Base-by-base conservation (phyloP, 2,888 invertebrate genomes). In the Timandra comae region DNA sequence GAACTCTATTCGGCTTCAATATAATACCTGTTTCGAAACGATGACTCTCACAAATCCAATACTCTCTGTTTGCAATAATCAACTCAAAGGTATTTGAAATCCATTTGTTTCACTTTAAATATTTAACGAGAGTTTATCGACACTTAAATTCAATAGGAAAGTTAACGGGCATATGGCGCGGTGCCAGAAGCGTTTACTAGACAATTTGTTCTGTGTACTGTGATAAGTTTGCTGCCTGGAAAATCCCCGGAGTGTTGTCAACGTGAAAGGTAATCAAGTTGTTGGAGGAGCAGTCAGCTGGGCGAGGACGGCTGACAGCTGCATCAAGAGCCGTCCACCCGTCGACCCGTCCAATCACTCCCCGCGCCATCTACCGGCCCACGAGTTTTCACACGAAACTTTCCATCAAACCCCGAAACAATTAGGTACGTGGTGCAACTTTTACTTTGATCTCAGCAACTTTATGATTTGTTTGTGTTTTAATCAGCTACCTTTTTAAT, bases 401-500 rank as follows among this genome's bases (percentile, higher is more conserved):
- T n/a, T n/a, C n/a, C n/a, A n/a, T n/a, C 36, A 19, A 8, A 32
- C 33, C 31, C 35, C 39, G 30, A 29, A 41, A 43, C 46, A 48
- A 45, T 44, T 41, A 16, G 16, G 6, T 16, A 55, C 40, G 43
- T 33, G 40, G 38, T 41, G 45, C 51, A 49, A 52, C 49, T 52
- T 46, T n/a, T 33, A 41, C 64, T 66, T 67, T 65, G 63, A 68
- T 64, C 57, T 57, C 54, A 28, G 40, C 41, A 52, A 54, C 52
- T 53, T 59, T 33, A 43, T 35, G 33, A 57, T 54, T 56, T 54
- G 47, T 52, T 49, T 55, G 56, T 55, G 52, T 54, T 62, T 50
- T 56, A 52, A 62, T 61, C 58, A 52, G 56, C 48, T 40, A 51
- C 50, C 46, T 53, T 50, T 54, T 42, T 29, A 34, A 36, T 35